Percentiles rank a stretch among this genome's conserved stretches.
Conservation (phyloP, 2,797 vertebrate species). For the Podarcis siculus region DNA sequence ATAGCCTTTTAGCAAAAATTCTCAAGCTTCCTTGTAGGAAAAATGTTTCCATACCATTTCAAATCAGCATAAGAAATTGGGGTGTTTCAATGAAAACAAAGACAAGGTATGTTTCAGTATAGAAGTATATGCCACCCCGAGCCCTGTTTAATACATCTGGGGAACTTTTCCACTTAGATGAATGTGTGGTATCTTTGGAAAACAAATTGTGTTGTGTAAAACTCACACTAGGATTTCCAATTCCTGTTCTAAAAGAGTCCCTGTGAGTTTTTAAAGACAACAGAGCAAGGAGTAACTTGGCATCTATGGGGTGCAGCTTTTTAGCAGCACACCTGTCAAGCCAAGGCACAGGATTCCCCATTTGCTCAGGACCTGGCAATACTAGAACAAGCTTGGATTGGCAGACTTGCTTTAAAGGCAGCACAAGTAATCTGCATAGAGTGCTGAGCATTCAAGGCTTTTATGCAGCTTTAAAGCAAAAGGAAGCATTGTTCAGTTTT, state of each 20-base stretch:
- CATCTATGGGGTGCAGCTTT: neutral
- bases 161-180: neutral
- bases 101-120: neutral
- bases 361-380: neutral
- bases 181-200: neutral
- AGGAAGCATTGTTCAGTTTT: slow-evolving; percentile 15
- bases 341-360: neutral
- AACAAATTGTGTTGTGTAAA: neutral
- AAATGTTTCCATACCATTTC: neutral
- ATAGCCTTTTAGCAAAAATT: neutral
- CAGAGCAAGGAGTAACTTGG: neutral
- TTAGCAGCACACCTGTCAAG: neutral
- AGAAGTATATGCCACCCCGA: neutral
- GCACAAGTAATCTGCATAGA: neutral
- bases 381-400: neutral
- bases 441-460: slow-evolving; percentile 9
- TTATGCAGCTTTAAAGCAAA: slow-evolving; percentile 17
- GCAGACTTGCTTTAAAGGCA: neutral
- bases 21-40: neutral
- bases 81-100: neutral
- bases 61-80: neutral
- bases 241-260: neutral
- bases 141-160: neutral
- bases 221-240: neutral
- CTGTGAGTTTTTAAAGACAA: neutral